Evolutionary conservation across 53 echinoderm and acorn worm genomes (phyloP), one percentile per base, ranked within the genome.

Genomic region (Crossaster papposus): DNA sequence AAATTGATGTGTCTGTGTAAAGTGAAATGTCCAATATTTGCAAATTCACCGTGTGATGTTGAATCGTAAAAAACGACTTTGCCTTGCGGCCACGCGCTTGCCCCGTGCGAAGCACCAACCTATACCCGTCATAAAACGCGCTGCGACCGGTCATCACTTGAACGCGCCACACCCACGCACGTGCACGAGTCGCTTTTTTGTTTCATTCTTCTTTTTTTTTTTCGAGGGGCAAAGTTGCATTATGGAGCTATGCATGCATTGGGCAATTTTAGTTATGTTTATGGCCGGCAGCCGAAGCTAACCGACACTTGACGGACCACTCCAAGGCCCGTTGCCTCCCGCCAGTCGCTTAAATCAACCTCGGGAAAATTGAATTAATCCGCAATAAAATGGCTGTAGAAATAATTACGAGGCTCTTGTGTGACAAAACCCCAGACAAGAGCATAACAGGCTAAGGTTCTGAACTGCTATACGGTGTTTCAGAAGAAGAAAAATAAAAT

Each of bases 281-380:
- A 82, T 82, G 65, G 82, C 82, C 20, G 82, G 65, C 65, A 65
- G 68, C 65, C 82, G 68, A 82, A 68, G 36, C 54, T 36, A 65
- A 82, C 82, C 65, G 24, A 82, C 68, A 82, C 82, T 82, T 82
- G 65, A 82, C 37, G 82, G 65, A 2, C 82, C 82, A 65, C 68
- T 82, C 82, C 24, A 50, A 3, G 63, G 68, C 35, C 33, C 77
- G 14, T 32, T 81, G 32, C 22, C 58, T 29, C 64, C 36, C 82
- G 82, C 30, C 65, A 38, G 82, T 35, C 44, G 68, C 68, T 65
- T 82, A 65, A 82, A 82, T 65, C 82, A 68, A 82, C 82, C 82
- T 14, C 36, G 20, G n/a, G 71, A 84, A 84, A 84, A 71, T 71
- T 72, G 72, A 84, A 72, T 84, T 71, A 84, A 84, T 52, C 84